Conservation (phyloP, 1,140 invertebrate genomes). For the Stegodyphus mimosarum region DNA sequence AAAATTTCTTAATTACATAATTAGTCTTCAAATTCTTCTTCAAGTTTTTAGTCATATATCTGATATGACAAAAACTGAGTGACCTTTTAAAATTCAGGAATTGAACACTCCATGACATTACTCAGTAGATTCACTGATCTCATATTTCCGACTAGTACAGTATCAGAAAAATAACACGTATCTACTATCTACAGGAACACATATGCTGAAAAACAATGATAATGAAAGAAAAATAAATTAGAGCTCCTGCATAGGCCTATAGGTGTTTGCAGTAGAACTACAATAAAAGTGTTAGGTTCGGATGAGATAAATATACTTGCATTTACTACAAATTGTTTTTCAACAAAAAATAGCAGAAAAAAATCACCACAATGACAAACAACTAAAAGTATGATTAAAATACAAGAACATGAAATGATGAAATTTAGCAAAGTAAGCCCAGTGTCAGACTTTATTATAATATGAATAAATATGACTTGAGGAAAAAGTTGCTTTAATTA, state of each 20-base stretch:
- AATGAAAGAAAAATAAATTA: not conserved
- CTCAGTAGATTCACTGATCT: not conserved
- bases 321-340: not conserved
- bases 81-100: not conserved
- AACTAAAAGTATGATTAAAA: not conserved
- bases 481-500: not conserved
- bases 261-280: not conserved
- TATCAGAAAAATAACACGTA: slow-evolving; percentile 17
- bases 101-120: slow-evolving; percentile 32
- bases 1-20: not conserved
- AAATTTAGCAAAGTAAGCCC: not conserved
- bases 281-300: not conserved
- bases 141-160: slow-evolving; percentile 19
- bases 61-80: not conserved
- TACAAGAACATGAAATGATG: not conserved
- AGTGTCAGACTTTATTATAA: not conserved
- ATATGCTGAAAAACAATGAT: slow-evolving; percentile 1
- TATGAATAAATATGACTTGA: not conserved
- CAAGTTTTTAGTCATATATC: not conserved
- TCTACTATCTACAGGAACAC: slow-evolving; percentile 12
- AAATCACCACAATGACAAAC: not conserved
- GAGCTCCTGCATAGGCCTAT: not conserved
- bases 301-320: not conserved
- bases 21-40: not conserved
- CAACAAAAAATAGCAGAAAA: not conserved